Evolutionary conservation across 2,888 invertebrate genomes (phyloP).

Genomic region (Vandiemenella viatica): DNA sequence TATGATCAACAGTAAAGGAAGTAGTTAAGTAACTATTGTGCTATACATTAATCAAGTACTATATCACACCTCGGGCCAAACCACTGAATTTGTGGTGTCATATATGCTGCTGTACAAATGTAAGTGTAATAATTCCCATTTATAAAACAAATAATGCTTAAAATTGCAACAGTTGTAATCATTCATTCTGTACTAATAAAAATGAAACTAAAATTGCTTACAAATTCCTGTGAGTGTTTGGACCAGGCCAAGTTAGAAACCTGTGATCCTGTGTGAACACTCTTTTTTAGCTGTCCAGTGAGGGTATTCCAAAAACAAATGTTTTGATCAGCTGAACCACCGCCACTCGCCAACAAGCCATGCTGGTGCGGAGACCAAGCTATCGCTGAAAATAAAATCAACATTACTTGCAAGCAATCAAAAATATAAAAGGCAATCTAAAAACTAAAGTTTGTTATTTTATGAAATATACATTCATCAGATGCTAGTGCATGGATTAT

Average conservation of each 20-base stretch:
- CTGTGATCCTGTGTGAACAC: conserved; percentile 94
- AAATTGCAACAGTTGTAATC: neutral
- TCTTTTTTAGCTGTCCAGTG: conserved; percentile 95
- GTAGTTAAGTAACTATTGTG: too few relatives aligned
- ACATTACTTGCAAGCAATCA: too few relatives aligned
- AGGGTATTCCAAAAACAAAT: conserved; percentile 97
- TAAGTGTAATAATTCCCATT: neutral
- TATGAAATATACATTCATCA: too few relatives aligned
- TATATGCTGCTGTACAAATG: neutral
- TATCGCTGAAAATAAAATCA: conserved; percentile 52
- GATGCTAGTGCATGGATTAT: too few relatives aligned
- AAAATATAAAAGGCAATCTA: neutral
- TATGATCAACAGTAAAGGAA: too few relatives aligned
- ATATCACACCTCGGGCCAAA: too few relatives aligned
- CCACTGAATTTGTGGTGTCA: too few relatives aligned
- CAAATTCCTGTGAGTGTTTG: conserved; percentile 93
- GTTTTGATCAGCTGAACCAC: conserved; percentile 97
- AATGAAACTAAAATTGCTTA: conserved; percentile 35
- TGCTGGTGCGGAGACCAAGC: conserved; percentile 99
- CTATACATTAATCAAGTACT: too few relatives aligned
- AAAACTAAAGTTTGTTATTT: neutral
- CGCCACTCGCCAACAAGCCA: conserved; percentile 87
- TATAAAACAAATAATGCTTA: too few relatives aligned
- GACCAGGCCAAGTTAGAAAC: conserved; percentile 99
- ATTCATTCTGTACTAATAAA: conserved; percentile 23